Percentiles rank a stretch among this genome's conserved stretches.
These are phyloP conservation scores for Onchidella celtica DNA, from an alignment of 2,888 invertebrate genomes.

Conservation along the genomic window DNA sequence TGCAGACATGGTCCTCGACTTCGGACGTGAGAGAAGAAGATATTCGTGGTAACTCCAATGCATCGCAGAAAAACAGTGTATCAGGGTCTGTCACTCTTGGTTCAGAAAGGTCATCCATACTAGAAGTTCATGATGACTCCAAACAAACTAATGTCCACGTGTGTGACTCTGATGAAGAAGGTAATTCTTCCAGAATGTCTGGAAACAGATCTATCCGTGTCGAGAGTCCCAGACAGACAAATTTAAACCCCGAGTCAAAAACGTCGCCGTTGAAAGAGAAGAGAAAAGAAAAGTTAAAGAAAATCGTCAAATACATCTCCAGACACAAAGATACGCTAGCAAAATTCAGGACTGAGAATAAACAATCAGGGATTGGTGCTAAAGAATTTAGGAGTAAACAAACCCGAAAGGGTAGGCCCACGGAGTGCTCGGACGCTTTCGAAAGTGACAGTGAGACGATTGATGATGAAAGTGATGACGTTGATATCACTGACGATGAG, in stretches of 20 bases:
- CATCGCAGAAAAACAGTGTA: not conserved
- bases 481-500: not conserved
- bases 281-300: conserved; percentile 1
- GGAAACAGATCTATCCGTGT: not conserved
- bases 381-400: too few relatives aligned
- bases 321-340: not conserved
- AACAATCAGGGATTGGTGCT: too few relatives aligned
- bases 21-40: not conserved
- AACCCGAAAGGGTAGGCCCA: not conserved
- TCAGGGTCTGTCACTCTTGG: not conserved
- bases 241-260: not conserved
- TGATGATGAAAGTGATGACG: not conserved
- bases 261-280: not conserved
- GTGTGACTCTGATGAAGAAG: not conserved
- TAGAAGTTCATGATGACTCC: not conserved
- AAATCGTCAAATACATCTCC: not conserved
- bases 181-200: not conserved
- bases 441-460: not conserved
- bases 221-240: conserved; percentile 15
- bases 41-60: not conserved
- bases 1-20: not conserved
- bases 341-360: not conserved
- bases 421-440: not conserved
- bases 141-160: conserved; percentile 12
- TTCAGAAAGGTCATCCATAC: not conserved